Evolutionary conservation across 2,888 invertebrate species (phyloP).

Genomic region (Eristalis pertinax): DNA sequence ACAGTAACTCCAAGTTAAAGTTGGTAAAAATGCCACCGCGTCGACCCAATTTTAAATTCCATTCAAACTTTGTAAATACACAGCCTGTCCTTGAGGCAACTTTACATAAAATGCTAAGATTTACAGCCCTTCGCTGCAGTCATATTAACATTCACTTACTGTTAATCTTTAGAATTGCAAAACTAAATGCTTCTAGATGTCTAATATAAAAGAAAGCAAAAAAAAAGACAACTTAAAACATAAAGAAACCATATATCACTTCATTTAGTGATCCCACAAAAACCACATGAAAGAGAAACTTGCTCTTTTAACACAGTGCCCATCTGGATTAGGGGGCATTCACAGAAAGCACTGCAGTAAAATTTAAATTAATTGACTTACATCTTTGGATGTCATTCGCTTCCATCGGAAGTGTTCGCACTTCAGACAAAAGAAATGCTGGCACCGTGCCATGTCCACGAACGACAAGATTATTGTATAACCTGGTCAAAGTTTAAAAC

Average conservation of each 20-base stretch:
- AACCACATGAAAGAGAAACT: not conserved
- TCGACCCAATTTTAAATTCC: too few relatives aligned
- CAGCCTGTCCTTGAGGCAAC: not conserved
- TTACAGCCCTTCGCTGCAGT: not conserved
- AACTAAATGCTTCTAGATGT: not conserved
- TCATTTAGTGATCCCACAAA: not conserved
- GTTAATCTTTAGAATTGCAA: not conserved
- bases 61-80: too few relatives aligned
- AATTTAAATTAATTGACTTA: conserved; percentile 1
- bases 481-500: not conserved
- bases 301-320: not conserved
- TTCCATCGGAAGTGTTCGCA: not conserved
- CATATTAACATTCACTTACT: too few relatives aligned
- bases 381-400: not conserved
- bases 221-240: not conserved
- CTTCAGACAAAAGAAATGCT: not conserved
- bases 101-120: not conserved
- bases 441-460: not conserved
- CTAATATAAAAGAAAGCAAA: not conserved
- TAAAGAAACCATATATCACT: not conserved
- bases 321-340: not conserved
- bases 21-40: too few relatives aligned
- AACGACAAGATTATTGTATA: not conserved
- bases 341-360: not conserved
- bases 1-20: too few relatives aligned